A percentile compares a stretch with the other conserved stretches of the same genome.
phyloP scores from a whole-genome alignment of 1,140 invertebrate genomes.

The Ceratosolen fusciceps region DNA sequence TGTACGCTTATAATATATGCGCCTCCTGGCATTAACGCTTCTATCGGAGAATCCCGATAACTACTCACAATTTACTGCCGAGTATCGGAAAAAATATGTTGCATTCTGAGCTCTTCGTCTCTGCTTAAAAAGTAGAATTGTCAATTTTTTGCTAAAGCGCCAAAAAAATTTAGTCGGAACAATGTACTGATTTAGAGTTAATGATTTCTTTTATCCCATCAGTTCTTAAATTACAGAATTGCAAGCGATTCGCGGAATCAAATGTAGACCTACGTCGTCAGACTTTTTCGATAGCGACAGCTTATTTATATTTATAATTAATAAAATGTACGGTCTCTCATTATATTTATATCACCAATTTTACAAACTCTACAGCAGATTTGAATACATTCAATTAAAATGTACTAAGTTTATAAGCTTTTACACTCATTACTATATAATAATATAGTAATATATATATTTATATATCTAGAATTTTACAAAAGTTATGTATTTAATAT shows the following conservation, averaged over 20 bases:
- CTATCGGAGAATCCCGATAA: not conserved
- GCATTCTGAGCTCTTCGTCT: not conserved
- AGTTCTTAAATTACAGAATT: conserved; percentile 1
- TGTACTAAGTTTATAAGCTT: no score
- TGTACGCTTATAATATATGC: not conserved
- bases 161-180: not conserved
- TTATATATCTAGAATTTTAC: no score
- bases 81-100: not conserved
- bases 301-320: conserved; percentile 10
- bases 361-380: no score
- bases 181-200: not conserved
- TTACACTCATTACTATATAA: no score
- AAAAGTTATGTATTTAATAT: not conserved
- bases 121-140: not conserved
- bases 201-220: not conserved
- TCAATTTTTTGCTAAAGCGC: not conserved
- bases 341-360: no score
- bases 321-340: not conserved
- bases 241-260: not conserved
- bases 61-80: not conserved
- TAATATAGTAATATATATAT: no score
- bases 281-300: not conserved
- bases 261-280: not conserved
- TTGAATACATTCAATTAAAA: no score
- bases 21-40: conserved; percentile 28